Conservation (phyloP, 2,888 invertebrate genomes). For the Torymus auratus region DNA sequence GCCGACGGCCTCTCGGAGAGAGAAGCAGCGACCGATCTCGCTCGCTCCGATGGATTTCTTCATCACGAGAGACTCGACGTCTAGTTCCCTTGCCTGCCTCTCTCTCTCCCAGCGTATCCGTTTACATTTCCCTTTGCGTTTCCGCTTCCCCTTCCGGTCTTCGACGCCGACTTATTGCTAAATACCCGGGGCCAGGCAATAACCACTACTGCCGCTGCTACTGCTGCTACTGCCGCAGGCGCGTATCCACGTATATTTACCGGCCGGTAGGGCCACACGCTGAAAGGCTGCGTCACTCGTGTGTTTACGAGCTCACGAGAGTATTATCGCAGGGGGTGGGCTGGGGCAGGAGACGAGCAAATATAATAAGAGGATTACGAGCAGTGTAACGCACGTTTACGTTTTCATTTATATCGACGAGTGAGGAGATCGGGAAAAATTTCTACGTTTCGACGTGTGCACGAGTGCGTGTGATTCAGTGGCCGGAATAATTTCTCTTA, state of each 20-base stretch:
- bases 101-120: slow-evolving; percentile 17
- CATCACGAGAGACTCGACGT: slow-evolving; percentile 26
- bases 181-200: slow-evolving; percentile 11
- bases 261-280: not conserved
- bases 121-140: slow-evolving; percentile 47
- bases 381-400: slow-evolving; percentile 23
- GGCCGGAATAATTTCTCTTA: slow-evolving; percentile 27
- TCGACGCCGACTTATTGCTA: slow-evolving; percentile 45
- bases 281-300: not conserved
- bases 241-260: too few relatives aligned
- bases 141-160: slow-evolving; percentile 37
- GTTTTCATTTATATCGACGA: slow-evolving; percentile 3
- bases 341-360: not conserved
- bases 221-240: too few relatives aligned
- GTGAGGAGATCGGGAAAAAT: too few relatives aligned
- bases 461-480: not conserved
- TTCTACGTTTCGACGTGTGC: too few relatives aligned
- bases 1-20: not conserved
- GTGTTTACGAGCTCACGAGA: not conserved
- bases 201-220: too few relatives aligned
- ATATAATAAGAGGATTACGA: slow-evolving; percentile 33
- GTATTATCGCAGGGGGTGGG: not conserved
- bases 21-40: not conserved
- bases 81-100: not conserved
- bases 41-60: slow-evolving; percentile 44